Base-by-base conservation (phyloP, 2,113 vertebrate species). In the Poeciliopsis retropinna region DNA sequence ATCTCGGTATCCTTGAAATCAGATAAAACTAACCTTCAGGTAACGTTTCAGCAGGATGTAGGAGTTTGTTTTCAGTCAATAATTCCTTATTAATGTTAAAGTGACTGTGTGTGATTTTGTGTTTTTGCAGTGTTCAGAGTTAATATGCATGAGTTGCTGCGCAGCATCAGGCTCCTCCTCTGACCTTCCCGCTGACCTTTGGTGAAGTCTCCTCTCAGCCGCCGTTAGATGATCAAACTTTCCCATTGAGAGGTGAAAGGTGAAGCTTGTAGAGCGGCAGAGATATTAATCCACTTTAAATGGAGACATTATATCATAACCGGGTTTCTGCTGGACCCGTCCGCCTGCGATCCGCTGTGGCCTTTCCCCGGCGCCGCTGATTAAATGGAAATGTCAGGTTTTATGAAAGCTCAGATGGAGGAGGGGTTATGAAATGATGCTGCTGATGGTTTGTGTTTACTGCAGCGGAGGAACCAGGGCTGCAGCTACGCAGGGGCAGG, bases 321-420 rank as follows among this genome's bases (percentile, higher is more conserved):
- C 1, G 71, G 64, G 73, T 79, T 85, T 86, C 85, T 75, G 75
- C 61, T 81, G 5, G 67, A 78, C 79, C 78, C 54, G 88, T 88
- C 85, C 89, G 86, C 88, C 85, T 84, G 85, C 84, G 89, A 87
- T 89, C 89, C 76, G 29, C 2, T n/a, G 44, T 81, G 90, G 63
- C 91, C 92, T 93, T 93, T 93, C 82, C 71, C 78, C 74, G 15
- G 51, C 31, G 10, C 25, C 85, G 84, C 80, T 91, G 91, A 93
- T 93, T 91, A 92, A 92, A 92, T 88, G 87, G 89, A 87, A 92
- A 93, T 93, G 91, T 91, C 90, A 92, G 88, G 88, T 90, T 91
- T 91, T 81, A 79, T 89, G 88, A 91, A 84, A 69, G 82, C 83
- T 87, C 80, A 67, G 85, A 85, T 73, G 32, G 85, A 73, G 69